Base-by-base conservation (phyloP, 2,113 vertebrate species). In the Aphelocoma coerulescens region DNA sequence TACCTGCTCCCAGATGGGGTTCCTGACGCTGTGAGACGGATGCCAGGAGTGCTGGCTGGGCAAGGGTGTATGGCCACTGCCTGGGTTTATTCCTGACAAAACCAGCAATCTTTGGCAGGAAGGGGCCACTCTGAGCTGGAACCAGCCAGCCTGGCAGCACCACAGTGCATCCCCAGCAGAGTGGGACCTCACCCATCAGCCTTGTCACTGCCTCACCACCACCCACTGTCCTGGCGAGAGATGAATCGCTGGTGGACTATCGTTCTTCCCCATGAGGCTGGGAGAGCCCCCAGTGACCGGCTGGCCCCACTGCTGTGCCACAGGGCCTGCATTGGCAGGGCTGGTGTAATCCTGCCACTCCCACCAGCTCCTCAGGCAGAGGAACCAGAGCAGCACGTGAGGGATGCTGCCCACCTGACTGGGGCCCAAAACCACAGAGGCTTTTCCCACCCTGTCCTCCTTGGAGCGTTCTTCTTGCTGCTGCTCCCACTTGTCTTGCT, bases 1-100 rank as follows among this genome's bases (percentile, higher is more conserved):
- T 12, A 0, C 51, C 22, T 33, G 98, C 97, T 92, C 98, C 98
- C n/a, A 96, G 73, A 68, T 86, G 93, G 14, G 96, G 96, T 10
- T 68, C 98, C 87, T 88, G 76, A 32, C 0, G 0, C 20, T 28
- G 43, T 32, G 15, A 32, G 21, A 44, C 4, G 44, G 21, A 13
- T 15, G 26, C 46, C 4, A 9, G 15, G 44, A 22, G 24, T 2
- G 19, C 8, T 46, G 76, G 8, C 7, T 4, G 37, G 30, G 22
- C 2, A 2, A 27, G 33, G 33, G 8, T 27, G 17, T 61, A n/a
- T n/a, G 54, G 61, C 35, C 26, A 4, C 26, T 3, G 4, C 8
- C 13, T 4, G 32, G 33, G 39, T 24, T 44, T 46, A 3, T 33
- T 44, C 35, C 55, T 57, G 33, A 33, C 24, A 54, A 62, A 72